Conservation (phyloP, 2,888 invertebrate species). For the Caenorhabditis sinica region DNA sequence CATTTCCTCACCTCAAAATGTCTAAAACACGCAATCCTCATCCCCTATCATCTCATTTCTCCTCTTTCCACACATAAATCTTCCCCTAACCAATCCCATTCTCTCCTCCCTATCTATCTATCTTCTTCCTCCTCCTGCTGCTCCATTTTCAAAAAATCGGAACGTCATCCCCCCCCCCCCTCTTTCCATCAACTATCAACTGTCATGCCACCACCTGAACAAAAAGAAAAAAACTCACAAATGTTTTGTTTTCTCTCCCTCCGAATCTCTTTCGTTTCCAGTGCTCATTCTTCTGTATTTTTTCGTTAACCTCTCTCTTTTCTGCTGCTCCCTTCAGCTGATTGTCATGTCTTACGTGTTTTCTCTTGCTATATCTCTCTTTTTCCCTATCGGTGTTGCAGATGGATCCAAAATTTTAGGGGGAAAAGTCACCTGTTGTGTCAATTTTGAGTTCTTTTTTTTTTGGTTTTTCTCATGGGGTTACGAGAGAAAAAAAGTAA, state of each 20-base stretch:
- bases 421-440: constrained; percentile 31
- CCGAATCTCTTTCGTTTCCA: constrained; percentile 5
- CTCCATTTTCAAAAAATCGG: background rate
- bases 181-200: background rate
- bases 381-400: background rate
- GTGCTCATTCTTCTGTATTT: constrained; percentile 26
- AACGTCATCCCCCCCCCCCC: too few species aligned
- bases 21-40: background rate
- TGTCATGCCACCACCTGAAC: background rate
- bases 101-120: background rate
- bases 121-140: background rate
- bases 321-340: background rate
- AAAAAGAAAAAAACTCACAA: background rate
- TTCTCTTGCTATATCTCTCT: constrained; percentile 1
- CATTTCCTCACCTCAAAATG: background rate
- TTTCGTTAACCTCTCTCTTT: constrained; percentile 6
- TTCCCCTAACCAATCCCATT: constrained; percentile 7
- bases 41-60: background rate
- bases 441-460: constrained; percentile 26
- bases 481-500: too few species aligned
- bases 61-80: constrained; percentile 11
- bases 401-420: background rate
- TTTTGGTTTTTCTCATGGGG: background rate
- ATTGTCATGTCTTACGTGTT: constrained; percentile 34
- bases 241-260: constrained; percentile 20